Conservation (phyloP, 2,113 vertebrate species). For the Notiomystis cincta region DNA sequence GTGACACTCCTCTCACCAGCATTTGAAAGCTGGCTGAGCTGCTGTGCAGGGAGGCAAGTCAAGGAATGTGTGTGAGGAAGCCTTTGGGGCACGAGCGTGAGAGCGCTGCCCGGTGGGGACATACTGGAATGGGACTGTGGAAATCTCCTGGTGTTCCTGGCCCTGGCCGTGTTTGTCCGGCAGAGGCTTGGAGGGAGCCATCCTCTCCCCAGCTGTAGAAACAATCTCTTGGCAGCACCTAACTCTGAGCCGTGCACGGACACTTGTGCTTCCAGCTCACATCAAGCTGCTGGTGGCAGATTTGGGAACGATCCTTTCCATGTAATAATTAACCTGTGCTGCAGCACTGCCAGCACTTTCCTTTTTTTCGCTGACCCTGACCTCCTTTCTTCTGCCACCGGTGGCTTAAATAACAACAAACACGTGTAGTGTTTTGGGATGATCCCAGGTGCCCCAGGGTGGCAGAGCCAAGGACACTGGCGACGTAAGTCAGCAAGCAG, state of each 20-base stretch:
- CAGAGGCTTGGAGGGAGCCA: background rate
- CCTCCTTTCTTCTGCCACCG: conserved; percentile 13
- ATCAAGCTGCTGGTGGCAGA: background rate
- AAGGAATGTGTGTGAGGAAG: background rate
- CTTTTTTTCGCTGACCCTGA: background rate
- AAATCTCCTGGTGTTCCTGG: background rate
- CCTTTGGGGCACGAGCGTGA: background rate
- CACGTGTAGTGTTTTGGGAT: background rate
- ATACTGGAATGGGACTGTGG: background rate
- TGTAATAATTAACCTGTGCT: conserved; percentile 59
- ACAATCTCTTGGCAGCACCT: background rate
- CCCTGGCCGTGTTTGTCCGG: background rate
- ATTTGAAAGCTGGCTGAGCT: background rate
- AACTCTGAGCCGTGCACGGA: background rate
- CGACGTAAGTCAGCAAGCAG: background rate
- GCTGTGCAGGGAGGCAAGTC: background rate
- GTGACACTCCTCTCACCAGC: background rate
- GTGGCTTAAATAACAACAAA: conserved; percentile 17
- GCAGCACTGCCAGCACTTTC: background rate
- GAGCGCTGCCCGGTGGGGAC: background rate
- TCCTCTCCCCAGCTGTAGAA: background rate
- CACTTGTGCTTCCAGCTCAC: background rate
- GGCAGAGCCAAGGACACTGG: background rate
- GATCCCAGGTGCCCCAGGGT: background rate
- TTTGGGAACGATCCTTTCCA: background rate